Evolutionary conservation across 2,113 vertebrate species (phyloP).

Genomic region (Sphyrna mokarran): DNA sequence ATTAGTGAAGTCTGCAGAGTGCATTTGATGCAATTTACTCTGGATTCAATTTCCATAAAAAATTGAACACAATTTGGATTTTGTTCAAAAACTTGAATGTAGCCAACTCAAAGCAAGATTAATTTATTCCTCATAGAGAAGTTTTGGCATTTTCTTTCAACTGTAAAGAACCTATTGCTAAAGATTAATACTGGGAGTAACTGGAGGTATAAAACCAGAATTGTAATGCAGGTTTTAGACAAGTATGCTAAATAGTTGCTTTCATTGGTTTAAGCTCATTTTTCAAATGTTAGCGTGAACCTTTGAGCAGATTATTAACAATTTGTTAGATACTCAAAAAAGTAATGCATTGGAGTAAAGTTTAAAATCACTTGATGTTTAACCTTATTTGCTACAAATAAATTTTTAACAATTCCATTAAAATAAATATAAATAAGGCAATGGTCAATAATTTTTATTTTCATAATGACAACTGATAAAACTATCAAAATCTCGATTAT

Average conservation of each 20-base stretch:
- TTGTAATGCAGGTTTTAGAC: not conserved
- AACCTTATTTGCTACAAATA: not conserved
- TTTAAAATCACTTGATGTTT: not conserved
- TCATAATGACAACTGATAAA: not conserved
- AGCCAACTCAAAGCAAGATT: slow-evolving; percentile 6
- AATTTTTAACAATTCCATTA: not conserved
- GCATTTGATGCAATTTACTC: not conserved
- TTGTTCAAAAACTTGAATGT: slow-evolving; percentile 19
- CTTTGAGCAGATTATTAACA: not conserved
- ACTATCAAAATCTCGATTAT: not conserved
- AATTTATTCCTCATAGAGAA: not conserved
- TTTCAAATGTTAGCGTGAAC: not conserved
- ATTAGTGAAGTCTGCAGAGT: slow-evolving; percentile 19
- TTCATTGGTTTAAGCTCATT: not conserved
- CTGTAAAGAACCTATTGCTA: not conserved
- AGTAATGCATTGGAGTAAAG: not conserved
- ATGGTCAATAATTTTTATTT: not conserved
- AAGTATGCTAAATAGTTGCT: not conserved
- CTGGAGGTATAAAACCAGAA: slow-evolving; percentile 11
- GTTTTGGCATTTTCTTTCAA: not conserved
- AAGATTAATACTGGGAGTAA: not conserved
- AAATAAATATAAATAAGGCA: not conserved
- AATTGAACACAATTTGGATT: not conserved
- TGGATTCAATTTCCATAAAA: not conserved
- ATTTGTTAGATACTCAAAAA: not conserved